A percentile compares a stretch with the other conserved stretches of the same genome.
Evolutionary conservation across 2,797 vertebrate genomes (phyloP).

Genomic region (Aotus griseimembra): DNA sequence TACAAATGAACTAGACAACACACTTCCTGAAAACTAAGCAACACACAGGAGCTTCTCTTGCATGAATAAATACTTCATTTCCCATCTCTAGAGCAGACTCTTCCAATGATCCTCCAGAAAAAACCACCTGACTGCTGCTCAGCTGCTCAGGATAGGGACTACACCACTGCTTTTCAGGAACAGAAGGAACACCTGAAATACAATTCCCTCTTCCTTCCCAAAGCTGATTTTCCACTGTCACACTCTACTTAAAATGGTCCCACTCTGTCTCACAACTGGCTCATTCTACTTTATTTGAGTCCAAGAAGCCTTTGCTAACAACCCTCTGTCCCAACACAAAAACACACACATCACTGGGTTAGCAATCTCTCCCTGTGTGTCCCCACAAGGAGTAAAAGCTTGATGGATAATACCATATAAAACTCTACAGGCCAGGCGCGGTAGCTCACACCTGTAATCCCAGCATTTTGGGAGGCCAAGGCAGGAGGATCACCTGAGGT

Average conservation of each 20-base stretch:
- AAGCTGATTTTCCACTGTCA: not conserved
- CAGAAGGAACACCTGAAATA: not conserved
- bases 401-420: not conserved
- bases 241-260: not conserved
- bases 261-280: not conserved
- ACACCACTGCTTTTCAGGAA: not conserved
- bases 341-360: not conserved
- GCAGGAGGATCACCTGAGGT: too few species aligned
- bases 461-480: too few species aligned
- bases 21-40: not conserved
- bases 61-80: not conserved
- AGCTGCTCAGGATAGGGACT: not conserved
- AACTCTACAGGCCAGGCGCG: not conserved
- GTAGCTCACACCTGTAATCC: too few species aligned
- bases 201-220: constrained; percentile 17
- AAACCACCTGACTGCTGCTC: not conserved
- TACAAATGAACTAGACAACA: not conserved
- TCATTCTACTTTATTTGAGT: not conserved
- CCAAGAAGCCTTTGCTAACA: not conserved
- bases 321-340: not conserved
- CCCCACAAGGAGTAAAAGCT: not conserved
- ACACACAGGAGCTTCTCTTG: not conserved
- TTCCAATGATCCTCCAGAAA: not conserved
- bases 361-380: not conserved
- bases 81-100: not conserved